Conservation (phyloP, 2,113 vertebrate species). For the Aviceda subcristata region DNA sequence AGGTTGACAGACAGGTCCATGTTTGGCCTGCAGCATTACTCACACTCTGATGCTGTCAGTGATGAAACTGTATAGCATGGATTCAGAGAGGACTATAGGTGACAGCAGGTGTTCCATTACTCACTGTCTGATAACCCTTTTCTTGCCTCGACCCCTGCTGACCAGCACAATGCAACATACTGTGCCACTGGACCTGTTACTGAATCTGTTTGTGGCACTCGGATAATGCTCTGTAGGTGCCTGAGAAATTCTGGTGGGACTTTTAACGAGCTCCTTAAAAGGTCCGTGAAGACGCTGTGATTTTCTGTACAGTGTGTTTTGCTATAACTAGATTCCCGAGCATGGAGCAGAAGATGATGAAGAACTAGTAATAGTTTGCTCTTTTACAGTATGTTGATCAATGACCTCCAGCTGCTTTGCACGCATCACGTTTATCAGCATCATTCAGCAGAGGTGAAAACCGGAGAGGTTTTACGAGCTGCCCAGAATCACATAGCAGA, state of each 20-base stretch:
- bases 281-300: background rate
- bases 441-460: no score
- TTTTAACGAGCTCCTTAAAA: background rate
- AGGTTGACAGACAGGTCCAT: conserved; percentile 39
- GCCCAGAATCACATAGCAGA: background rate
- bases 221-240: background rate
- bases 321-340: background rate
- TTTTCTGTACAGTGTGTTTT: background rate
- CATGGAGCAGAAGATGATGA: background rate
- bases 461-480: background rate
- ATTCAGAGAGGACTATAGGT: conserved; percentile 37
- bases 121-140: conserved; percentile 63
- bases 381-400: background rate
- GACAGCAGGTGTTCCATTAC: conserved; percentile 56
- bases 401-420: background rate
- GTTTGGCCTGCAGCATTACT: conserved; percentile 44
- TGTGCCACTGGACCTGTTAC: background rate
- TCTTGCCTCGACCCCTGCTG: background rate
- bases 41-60: conserved; percentile 31
- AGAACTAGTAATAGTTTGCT: background rate
- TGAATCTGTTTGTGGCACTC: conserved; percentile 10
- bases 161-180: background rate
- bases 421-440: background rate
- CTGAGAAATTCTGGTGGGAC: background rate
- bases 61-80: conserved; percentile 62